Evolutionary conservation across 1,140 invertebrate genomes (phyloP).

Genomic region (Bombus haemorrhoidalis): DNA sequence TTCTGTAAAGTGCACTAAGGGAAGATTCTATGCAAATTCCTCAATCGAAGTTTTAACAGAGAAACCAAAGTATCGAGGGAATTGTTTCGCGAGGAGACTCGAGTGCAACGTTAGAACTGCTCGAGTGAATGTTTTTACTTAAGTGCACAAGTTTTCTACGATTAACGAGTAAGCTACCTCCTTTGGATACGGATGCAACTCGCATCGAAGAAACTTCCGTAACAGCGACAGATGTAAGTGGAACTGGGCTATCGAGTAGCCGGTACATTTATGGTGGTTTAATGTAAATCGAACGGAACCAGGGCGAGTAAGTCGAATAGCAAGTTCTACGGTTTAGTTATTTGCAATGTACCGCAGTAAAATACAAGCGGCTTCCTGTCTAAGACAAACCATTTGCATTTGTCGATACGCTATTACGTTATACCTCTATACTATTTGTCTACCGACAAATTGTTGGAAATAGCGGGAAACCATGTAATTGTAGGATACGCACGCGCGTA

Average conservation of each 20-base stretch:
- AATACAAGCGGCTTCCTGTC: constrained; percentile 8
- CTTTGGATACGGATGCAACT: constrained; percentile 44
- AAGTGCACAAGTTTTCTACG: constrained; percentile 25
- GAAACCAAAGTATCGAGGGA: not conserved
- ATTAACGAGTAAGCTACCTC: constrained; percentile 40
- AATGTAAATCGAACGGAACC: constrained; percentile 41
- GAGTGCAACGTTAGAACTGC: not conserved
- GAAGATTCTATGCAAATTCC: constrained; percentile 2
- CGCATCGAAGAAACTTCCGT: constrained; percentile 8
- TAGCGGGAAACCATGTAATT: no score
- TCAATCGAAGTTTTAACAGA: constrained; percentile 6
- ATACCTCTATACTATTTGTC: no score
- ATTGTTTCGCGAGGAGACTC: not conserved
- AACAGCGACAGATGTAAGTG: constrained; percentile 37
- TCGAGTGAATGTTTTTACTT: constrained; percentile 16
- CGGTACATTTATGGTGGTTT: constrained; percentile 30
- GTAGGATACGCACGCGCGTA: not conserved
- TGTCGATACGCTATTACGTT: constrained; percentile 13
- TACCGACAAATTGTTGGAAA: no score
- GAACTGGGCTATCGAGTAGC: constrained; percentile 36
- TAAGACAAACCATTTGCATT: constrained; percentile 40
- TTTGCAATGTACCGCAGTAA: constrained; percentile 16
- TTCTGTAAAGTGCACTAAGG: not conserved
- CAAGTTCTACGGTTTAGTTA: constrained; percentile 31
- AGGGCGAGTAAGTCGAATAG: not conserved